phyloP scores from a whole-genome alignment of 2,888 invertebrate species.

The Spodoptera littoralis region DNA sequence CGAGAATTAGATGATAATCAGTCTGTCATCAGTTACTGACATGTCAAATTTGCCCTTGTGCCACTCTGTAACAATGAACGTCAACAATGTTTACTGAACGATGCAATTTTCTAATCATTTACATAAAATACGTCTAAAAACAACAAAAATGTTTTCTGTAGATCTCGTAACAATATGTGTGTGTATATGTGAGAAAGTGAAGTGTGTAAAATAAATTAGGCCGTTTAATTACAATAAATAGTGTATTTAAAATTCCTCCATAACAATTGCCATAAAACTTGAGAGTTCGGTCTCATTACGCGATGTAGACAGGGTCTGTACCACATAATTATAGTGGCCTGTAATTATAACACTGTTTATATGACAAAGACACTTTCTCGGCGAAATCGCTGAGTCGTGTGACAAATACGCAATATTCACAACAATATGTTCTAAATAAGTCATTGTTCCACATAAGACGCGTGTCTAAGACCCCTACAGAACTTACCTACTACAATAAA shows the following conservation, averaged over 20 bases:
- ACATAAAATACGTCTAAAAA: slow-evolving; percentile 8
- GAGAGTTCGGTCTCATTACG: slow-evolving; percentile 60
- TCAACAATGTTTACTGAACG: slow-evolving; percentile 36
- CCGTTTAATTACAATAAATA: slow-evolving; percentile 44
- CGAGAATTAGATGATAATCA: slow-evolving; percentile 28
- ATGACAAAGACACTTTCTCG: slow-evolving; percentile 74
- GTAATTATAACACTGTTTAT: slow-evolving; percentile 67
- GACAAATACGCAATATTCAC: slow-evolving; percentile 72
- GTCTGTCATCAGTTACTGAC: slow-evolving; percentile 47
- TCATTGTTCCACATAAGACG: slow-evolving; percentile 65
- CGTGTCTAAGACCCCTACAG: slow-evolving; percentile 40
- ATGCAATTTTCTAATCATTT: slow-evolving; percentile 33
- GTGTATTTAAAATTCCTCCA: slow-evolving; percentile 52
- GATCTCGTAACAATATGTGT: slow-evolving; percentile 12
- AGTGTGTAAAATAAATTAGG: slow-evolving; percentile 51
- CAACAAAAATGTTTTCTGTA: neutral
- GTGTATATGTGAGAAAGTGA: slow-evolving; percentile 73
- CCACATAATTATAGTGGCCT: slow-evolving; percentile 62
- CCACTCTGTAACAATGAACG: slow-evolving; percentile 62
- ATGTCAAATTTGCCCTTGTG: slow-evolving; percentile 70
- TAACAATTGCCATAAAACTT: slow-evolving; percentile 60
- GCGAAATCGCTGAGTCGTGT: slow-evolving; percentile 69
- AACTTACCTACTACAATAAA: slow-evolving; percentile 59
- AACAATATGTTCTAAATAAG: slow-evolving; percentile 69
- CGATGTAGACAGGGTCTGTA: slow-evolving; percentile 49